These are phyloP conservation scores for Megaleporinus macrocephalus DNA, from an alignment of 2,113 vertebrate species.

Conservation along the genomic window DNA sequence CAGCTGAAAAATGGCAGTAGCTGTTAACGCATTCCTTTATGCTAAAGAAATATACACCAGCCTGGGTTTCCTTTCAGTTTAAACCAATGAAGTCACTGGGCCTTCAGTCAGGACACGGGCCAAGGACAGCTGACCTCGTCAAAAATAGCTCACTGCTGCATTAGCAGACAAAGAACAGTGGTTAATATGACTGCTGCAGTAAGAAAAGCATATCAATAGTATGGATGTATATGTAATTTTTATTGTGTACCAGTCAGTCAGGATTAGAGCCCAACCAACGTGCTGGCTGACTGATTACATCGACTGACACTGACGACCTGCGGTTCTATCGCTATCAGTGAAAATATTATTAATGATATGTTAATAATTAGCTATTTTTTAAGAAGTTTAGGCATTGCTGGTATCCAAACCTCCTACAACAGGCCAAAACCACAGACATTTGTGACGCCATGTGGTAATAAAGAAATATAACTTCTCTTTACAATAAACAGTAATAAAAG, in stretches of 20 bases:
- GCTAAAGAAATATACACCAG: too few relatives aligned
- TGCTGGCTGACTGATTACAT: too few relatives aligned
- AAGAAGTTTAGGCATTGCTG: too few relatives aligned
- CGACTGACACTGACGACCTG: too few relatives aligned
- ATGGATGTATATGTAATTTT: constrained; percentile 18
- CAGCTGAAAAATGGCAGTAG: not conserved
- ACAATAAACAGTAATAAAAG: too few relatives aligned
- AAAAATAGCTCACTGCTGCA: constrained; percentile 10
- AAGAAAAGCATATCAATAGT: not conserved
- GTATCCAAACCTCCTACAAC: too few relatives aligned
- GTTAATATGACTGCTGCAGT: constrained; percentile 17
- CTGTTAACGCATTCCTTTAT: not conserved
- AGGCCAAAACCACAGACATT: too few relatives aligned
- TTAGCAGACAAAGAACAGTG: constrained; percentile 8
- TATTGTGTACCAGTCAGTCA: not conserved
- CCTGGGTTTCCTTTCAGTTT: not conserved
- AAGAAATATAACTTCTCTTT: too few relatives aligned
- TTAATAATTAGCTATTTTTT: too few relatives aligned
- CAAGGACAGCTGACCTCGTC: constrained; percentile 10
- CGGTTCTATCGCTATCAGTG: not conserved
- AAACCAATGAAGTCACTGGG: not conserved
- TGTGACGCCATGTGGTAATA: too few relatives aligned
- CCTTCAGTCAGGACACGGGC: not conserved
- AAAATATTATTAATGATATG: too few relatives aligned
- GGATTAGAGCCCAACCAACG: not conserved